Base-by-base conservation (phyloP, 2,797 vertebrate genomes). In the Triplophysa yarkandensis region DNA sequence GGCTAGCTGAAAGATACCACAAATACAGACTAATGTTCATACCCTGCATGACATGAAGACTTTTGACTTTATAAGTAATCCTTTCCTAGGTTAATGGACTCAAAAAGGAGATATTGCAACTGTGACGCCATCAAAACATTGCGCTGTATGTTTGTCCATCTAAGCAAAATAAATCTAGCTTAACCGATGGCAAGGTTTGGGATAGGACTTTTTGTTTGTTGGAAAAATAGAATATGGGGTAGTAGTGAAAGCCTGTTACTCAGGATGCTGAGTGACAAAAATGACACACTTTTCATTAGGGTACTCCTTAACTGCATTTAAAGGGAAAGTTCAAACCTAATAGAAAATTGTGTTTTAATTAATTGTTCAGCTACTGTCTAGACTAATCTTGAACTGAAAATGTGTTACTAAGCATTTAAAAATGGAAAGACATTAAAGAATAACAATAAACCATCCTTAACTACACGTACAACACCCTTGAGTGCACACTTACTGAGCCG, bases 1-100 rank as follows among this genome's bases (percentile, higher is more conserved):
- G 50, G 77, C 71, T 63, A 85, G 82, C 87, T 81, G 86, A 85
- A 85, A 89, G 82, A 90, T 81, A 88, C 87, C 84, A 89, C 66
- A 83, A 69, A 83, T 67, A 80, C 66, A 80, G 77, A 80, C 82
- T 87, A 61, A 81, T 80, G 34, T 68, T 77, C 71, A 80, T 62
- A 69, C 44, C 28, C 48, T 64, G 8, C 21, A 7, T 39, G 14
- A 36, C 17, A 43, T 25, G 7, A 30, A 28, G 17, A 21, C 39
- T 50, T 11, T 30, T 17, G 10, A 10, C 25, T 25, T 27, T 25
- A 43, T 61, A 62, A 21, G 27, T 46, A 62, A 46, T 25, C 52
- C 25, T 16, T 54, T 54, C 11, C 6, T 54, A 54, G 52, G 52
- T 54, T 2, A 28, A 54, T 54, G 25, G 11, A 23, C 52, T 50